phyloP scores from a whole-genome alignment of 1,140 invertebrate genomes.

The Nephotettix cincticeps region DNA sequence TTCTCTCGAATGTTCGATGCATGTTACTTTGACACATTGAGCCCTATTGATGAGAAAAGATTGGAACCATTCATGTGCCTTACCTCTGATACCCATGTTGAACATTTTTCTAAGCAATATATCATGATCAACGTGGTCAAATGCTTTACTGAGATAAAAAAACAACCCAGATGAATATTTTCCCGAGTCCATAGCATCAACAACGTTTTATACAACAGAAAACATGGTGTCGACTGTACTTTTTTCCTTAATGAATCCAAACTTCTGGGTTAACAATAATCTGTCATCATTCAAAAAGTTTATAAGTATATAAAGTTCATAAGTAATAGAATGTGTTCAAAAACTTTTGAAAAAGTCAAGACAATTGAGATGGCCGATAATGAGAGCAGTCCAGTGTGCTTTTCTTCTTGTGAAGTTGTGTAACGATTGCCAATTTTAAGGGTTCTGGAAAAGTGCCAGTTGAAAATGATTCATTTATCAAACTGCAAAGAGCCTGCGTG shows the following conservation, averaged over 20 bases:
- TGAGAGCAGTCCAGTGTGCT: no score
- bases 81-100: background rate
- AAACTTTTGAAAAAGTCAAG: no score
- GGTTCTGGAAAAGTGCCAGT: no score
- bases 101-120: no score
- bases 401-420: no score
- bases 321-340: no score
- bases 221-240: background rate
- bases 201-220: background rate
- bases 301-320: no score
- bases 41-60: background rate
- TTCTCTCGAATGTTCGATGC: background rate
- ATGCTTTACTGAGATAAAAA: background rate
- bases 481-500: background rate
- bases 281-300: no score
- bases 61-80: background rate
- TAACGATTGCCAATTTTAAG: no score
- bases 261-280: background rate
- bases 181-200: background rate
- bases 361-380: no score
- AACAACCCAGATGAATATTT: background rate
- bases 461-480: no score
- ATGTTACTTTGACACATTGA: background rate
- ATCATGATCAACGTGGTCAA: background rate
- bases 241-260: background rate